Conservation (phyloP, 2,888 invertebrate genomes). For the Meta bourneti region DNA sequence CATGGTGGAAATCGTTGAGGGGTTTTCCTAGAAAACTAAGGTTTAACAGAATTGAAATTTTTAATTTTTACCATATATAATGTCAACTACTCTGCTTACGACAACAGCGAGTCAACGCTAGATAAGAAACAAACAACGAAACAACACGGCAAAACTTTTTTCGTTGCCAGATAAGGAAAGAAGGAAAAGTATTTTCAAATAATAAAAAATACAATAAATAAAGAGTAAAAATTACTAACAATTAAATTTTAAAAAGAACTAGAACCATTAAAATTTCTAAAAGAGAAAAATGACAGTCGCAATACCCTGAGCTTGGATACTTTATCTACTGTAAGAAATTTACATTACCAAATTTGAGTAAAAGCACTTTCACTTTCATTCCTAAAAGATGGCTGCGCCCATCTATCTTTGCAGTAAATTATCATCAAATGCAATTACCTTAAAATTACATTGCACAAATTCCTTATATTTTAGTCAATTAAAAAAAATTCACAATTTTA, state of each 20-base stretch:
- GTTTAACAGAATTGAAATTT: background rate
- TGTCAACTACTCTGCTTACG: constrained; percentile 33
- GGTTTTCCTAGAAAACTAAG: background rate
- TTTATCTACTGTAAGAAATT: no score
- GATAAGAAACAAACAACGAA: constrained; percentile 29
- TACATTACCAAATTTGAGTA: background rate
- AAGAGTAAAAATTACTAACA: background rate
- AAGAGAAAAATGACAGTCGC: no score
- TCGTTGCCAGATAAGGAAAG: constrained; percentile 6
- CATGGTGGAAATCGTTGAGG: background rate
- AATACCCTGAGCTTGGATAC: no score
- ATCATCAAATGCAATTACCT: constrained; percentile 17
- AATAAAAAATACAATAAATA: background rate
- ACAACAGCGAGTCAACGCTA: constrained; percentile 48
- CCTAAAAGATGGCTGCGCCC: constrained; percentile 65
- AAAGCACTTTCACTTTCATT: constrained; percentile 26
- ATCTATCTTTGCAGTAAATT: constrained; percentile 37
- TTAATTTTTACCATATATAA: background rate
- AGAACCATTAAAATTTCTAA: no score
- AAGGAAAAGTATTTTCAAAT: background rate
- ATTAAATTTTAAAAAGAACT: background rate
- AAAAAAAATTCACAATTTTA: constrained; percentile 11
- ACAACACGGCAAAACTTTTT: constrained; percentile 30
- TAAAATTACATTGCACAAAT: constrained; percentile 28
- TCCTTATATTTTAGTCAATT: background rate